These are phyloP conservation scores for Zootermopsis nevadensis DNA, from an alignment of 2,888 invertebrate genomes.

Conservation along the genomic window DNA sequence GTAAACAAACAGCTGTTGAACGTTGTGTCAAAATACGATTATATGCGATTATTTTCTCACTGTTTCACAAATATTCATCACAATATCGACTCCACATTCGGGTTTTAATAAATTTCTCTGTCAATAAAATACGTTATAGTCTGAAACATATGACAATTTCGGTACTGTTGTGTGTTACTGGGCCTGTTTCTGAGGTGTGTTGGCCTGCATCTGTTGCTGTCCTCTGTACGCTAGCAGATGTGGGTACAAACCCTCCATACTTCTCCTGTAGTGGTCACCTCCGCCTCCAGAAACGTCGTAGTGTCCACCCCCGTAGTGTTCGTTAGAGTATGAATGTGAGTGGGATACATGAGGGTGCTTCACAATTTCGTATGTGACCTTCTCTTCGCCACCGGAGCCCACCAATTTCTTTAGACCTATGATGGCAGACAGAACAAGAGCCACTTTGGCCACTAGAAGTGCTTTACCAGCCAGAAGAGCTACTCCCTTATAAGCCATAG, in stretches of 20 bases:
- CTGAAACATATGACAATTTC: too few species aligned
- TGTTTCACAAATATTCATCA: too few species aligned
- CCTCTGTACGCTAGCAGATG: slow-evolving; percentile 42
- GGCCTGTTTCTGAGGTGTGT: too few species aligned
- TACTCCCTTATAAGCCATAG: slow-evolving; percentile 80
- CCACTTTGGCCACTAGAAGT: slow-evolving; percentile 53
- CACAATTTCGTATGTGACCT: slow-evolving; percentile 86
- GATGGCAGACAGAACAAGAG: slow-evolving; percentile 53
- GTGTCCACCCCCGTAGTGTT: slow-evolving; percentile 68
- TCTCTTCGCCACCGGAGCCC: slow-evolving; percentile 75
- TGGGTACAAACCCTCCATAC: slow-evolving; percentile 62
- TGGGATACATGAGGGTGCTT: slow-evolving; percentile 85
- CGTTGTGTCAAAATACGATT: too few species aligned
- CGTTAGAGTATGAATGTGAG: slow-evolving; percentile 74
- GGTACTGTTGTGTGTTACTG: too few species aligned
- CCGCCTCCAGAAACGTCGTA: slow-evolving; percentile 68
- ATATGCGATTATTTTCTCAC: too few species aligned
- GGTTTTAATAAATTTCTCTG: too few species aligned
- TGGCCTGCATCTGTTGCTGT: not conserved
- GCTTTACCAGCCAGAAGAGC: slow-evolving; percentile 64
- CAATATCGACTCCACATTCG: too few species aligned
- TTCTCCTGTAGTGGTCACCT: slow-evolving; percentile 70
- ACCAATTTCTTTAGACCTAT: slow-evolving; percentile 51
- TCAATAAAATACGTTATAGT: too few species aligned
- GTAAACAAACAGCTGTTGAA: too few species aligned